Base-by-base conservation (phyloP, 2,797 vertebrate genomes). In the Crocidura indochinensis region DNA sequence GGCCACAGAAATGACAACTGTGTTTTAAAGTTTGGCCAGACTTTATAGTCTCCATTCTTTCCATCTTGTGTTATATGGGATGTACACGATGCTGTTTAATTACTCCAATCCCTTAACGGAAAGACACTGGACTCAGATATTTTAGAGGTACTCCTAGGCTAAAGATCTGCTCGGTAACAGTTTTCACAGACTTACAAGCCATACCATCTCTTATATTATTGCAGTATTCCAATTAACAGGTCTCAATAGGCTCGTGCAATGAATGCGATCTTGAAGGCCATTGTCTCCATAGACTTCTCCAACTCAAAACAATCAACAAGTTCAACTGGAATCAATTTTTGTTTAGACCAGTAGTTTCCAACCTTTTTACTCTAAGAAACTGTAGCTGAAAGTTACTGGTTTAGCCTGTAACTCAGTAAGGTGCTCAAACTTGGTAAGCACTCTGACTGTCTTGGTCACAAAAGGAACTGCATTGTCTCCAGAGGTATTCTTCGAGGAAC, bases 21-120 rank as follows among this genome's bases (percentile, higher is more conserved):
- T 88, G 81, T 92, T 84, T 38, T 84, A 94, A 38, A 94, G 91
- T 90, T 97, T 97, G 97, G 96, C 96, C 94, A 94, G 65, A 79
- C 95, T 91, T 95, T 91, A 91, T 27, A 53, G 62, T 92, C 92
- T 81, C 92, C 89, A 93, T 92, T 96, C 92, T 95, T 96, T 94
- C 96, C 95, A 94, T 71, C 82, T 38, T 72, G 60, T 94, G 95
- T 86, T 85, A 65, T 93, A 74, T 73, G 92, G 85, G 92, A 90
- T 93, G 81, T 91, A 73, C 84, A 84, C 56, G 74, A 86, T 83
- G 91, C 90, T 74, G 19, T 79, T 91, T 88, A 91, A 85, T 92
- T 29, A 0, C 93, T 96, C 80, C 76, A 80, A 0, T 27, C 83
- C 86, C 31, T 56, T 83, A 65, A 84, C 82, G 86, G 91, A 91